These are phyloP conservation scores for Apamea anceps DNA, from an alignment of 2,888 invertebrate species.

Conservation along the genomic window DNA sequence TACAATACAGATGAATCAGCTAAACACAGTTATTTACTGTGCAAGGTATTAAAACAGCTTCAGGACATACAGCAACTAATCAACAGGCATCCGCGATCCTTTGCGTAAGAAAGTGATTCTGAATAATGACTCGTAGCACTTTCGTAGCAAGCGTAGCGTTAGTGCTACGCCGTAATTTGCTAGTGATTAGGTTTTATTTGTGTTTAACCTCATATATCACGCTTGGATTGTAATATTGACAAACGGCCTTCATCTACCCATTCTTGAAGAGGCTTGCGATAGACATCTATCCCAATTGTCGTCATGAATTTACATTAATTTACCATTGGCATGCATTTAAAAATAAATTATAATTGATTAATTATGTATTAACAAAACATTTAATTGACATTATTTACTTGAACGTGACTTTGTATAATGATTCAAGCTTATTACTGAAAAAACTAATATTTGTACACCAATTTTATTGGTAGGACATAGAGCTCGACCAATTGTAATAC, in stretches of 20 bases:
- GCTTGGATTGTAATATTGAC: background rate
- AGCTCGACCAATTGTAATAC: no score
- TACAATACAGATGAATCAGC: background rate
- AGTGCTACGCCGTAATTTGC: slow-evolving; percentile 17
- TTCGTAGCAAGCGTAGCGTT: background rate
- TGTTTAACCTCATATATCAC: background rate
- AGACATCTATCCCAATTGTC: background rate
- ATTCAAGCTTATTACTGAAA: no score
- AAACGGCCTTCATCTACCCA: background rate
- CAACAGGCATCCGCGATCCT: no score
- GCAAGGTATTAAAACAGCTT: background rate
- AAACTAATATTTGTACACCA: no score
- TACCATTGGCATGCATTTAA: no score
- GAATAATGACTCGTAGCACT: background rate
- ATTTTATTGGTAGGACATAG: no score
- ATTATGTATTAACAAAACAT: no score
- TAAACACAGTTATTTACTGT: background rate
- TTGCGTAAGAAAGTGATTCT: background rate
- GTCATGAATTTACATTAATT: no score
- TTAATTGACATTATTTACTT: no score
- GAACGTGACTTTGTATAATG: no score
- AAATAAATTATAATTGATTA: no score
- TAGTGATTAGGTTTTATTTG: background rate
- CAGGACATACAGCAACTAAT: background rate
- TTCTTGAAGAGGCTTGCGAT: background rate